Evolutionary conservation across 2,113 vertebrate genomes (phyloP), one percentile per base, ranked within the genome.

Genomic region (Sander lucioperca): DNA sequence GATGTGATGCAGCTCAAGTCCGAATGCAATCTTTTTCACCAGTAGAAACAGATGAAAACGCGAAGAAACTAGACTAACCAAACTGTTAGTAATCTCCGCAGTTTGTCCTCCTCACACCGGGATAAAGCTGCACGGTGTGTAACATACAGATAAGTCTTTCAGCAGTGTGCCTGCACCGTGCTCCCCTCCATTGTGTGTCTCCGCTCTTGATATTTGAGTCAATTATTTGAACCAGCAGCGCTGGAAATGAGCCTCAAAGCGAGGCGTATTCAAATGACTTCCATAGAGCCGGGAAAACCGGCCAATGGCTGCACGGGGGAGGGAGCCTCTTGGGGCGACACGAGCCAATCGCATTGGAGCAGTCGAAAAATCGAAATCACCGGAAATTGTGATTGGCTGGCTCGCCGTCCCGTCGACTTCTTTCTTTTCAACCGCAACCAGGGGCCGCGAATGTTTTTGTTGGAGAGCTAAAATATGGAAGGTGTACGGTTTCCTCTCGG

Each of bases 251-350:
- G 66, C 85, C 74, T 74, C 88, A 83, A 77, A 93, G 84, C 61
- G 51, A 90, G 86, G 85, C 91, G 91, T 94, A 93, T 95, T 94
- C 92, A 92, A 94, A 92, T 93, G 82, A 92, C 70, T 77, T 86
- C 74, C 86, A 73, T 16, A 74, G 86, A 93, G 92, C 93, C 93
- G 93, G 92, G 93, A 95, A 95, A 94, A 75, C 14, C 19, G 36
- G 15, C 90, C 90, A 94, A 94, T 91, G 77, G 64, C 58, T 0
- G 61, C 21, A 0, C 45, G 50, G 63, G n/a, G 85, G 93, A 18
- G 90, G 86, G 59, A 8, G 11, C 54, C 75, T 47, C 43, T 0
- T 0, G 61, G 58, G 77, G 25, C 2, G 0, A 1, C 3, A 0
- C 12, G 1, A 43, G 3, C 95, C 94, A 95, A 95, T 96, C 65